Conservation (phyloP, 2,888 invertebrate species). For the Microctonus aethiopoides region DNA sequence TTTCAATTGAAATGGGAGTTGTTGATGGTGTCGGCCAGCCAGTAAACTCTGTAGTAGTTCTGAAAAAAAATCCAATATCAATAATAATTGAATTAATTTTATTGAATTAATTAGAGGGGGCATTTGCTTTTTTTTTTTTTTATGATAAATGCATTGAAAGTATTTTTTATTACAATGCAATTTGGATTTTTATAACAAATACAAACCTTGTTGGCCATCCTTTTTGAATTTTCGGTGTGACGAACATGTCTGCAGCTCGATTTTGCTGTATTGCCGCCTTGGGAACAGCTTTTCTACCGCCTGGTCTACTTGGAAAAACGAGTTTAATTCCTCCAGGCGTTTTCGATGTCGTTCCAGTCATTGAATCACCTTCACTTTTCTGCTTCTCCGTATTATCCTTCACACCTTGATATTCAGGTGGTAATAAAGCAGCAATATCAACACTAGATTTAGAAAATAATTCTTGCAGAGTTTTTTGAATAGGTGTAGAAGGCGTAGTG, state of each 20-base stretch:
- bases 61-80: conserved; percentile 53
- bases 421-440: conserved; percentile 69
- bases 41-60: conserved; percentile 88
- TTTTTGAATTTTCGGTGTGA: conserved; percentile 79
- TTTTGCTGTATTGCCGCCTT: conserved; percentile 71
- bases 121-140: no score
- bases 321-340: conserved; percentile 72
- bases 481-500: conserved; percentile 22
- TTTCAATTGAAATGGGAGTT: conserved; percentile 86
- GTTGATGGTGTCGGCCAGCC: conserved; percentile 92
- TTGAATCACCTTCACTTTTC: conserved; percentile 52
- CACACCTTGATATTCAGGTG: conserved; percentile 70
- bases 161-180: no score
- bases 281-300: conserved; percentile 72
- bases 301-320: conserved; percentile 84
- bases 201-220: conserved; percentile 82
- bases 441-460: conserved; percentile 61
- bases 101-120: no score
- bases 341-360: conserved; percentile 64
- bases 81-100: background rate
- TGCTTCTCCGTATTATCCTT: conserved; percentile 52
- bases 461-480: conserved; percentile 54
- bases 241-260: conserved; percentile 64
- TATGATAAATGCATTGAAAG: no score
- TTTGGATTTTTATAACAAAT: conserved; percentile 7